phyloP scores from a whole-genome alignment of 2,888 invertebrate genomes.

The Rhabditophanes sp. region DNA sequence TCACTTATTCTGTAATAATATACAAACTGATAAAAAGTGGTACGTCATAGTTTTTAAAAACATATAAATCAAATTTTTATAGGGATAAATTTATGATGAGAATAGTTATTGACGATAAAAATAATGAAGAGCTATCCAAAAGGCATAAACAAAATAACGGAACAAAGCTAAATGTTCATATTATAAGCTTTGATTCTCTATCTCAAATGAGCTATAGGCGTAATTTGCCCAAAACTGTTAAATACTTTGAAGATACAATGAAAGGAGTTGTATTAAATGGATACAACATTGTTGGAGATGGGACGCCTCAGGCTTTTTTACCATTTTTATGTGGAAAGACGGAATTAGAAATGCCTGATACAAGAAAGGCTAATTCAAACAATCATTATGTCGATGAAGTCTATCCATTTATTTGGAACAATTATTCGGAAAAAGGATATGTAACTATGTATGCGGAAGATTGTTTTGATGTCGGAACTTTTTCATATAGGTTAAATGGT shows the following conservation, averaged over 20 bases:
- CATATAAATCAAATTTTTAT: too few species aligned
- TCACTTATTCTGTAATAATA: too few species aligned
- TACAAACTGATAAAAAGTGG: too few species aligned
- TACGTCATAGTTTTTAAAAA: too few species aligned
- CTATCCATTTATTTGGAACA: slow-evolving; percentile 48
- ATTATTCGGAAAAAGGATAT: slow-evolving; percentile 45
- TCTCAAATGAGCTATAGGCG: slow-evolving; percentile 66
- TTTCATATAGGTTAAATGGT: slow-evolving; percentile 73
- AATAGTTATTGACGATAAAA: too few species aligned
- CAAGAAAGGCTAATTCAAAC: slow-evolving; percentile 39
- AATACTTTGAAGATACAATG: slow-evolving; percentile 50
- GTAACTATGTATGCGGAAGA: slow-evolving; percentile 72
- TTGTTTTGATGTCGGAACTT: slow-evolving; percentile 53
- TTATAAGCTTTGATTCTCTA: slow-evolving; percentile 68
- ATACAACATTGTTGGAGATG: slow-evolving; percentile 48
- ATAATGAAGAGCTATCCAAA: too few species aligned
- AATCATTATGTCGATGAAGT: slow-evolving; percentile 47
- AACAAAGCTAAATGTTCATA: slow-evolving; percentile 20
- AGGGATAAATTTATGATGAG: too few species aligned
- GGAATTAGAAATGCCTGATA: slow-evolving; percentile 47
- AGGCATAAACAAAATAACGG: too few species aligned
- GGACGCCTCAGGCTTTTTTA: slow-evolving; percentile 47
- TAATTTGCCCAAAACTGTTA: slow-evolving; percentile 61
- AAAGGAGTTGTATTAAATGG: slow-evolving; percentile 39
- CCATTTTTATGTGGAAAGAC: slow-evolving; percentile 46